Conservation (phyloP, 1,140 invertebrate genomes). For the Aphelenchoides besseyi region DNA sequence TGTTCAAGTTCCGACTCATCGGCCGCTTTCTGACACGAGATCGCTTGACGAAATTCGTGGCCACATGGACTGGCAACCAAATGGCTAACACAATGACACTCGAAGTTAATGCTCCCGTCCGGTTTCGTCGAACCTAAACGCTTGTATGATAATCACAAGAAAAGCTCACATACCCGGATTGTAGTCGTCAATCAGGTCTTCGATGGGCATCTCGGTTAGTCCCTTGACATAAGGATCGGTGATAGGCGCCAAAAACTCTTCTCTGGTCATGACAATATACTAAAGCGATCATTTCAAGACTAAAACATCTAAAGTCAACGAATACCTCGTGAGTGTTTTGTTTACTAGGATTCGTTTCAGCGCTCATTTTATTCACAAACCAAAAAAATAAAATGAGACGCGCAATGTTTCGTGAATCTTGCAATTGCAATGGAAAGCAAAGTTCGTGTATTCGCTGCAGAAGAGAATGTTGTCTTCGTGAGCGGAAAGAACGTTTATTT, state of each 20-base stretch:
- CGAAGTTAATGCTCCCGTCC: conserved; percentile 57
- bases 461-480: no score
- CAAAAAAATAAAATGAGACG: not conserved
- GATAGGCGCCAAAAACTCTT: conserved; percentile 50
- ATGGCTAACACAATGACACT: conserved; percentile 60
- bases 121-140: conserved; percentile 53
- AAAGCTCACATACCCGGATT: conserved; percentile 52
- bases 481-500: no score
- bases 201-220: conserved; percentile 32
- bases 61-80: conserved; percentile 58
- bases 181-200: conserved; percentile 45
- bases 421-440: not conserved
- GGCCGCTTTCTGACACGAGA: conserved; percentile 51
- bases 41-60: conserved; percentile 53
- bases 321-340: not conserved
- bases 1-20: conserved; percentile 48
- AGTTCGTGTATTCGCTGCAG: no score
- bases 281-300: conserved; percentile 25
- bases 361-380: not conserved
- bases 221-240: conserved; percentile 42
- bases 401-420: not conserved
- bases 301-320: not conserved
- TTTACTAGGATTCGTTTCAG: not conserved
- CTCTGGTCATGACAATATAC: conserved; percentile 39
- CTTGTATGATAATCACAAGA: not conserved